These are phyloP conservation scores for Aradophagus sp. DNA, from an alignment of 1,140 invertebrate genomes.

Conservation along the genomic window DNA sequence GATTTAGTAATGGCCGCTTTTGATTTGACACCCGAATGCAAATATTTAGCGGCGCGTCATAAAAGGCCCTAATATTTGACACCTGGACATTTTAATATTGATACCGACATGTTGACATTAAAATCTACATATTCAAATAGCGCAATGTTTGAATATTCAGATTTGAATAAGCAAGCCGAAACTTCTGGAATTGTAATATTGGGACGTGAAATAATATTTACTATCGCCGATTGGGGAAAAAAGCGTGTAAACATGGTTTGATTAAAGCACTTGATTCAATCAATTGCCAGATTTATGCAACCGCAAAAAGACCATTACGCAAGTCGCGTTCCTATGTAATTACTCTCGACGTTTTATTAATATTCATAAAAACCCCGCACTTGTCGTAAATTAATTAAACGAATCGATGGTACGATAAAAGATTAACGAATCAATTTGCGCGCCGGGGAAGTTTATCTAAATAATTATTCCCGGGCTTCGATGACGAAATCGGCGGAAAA, in stretches of 20 bases:
- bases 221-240: neutral
- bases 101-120: slow-evolving; percentile 41
- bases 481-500: too few relatives aligned
- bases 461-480: too few relatives aligned
- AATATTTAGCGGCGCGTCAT: slow-evolving; percentile 20
- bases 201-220: slow-evolving; percentile 25
- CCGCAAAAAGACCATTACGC: too few relatives aligned
- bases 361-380: too few relatives aligned
- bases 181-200: slow-evolving; percentile 41
- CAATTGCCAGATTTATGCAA: too few relatives aligned
- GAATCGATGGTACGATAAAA: too few relatives aligned
- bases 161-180: slow-evolving; percentile 41
- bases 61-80: slow-evolving; percentile 38
- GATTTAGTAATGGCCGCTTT: neutral
- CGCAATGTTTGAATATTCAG: slow-evolving; percentile 39
- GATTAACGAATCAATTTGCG: too few relatives aligned
- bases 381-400: too few relatives aligned
- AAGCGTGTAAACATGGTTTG: neutral
- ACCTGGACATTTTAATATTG: slow-evolving; percentile 43
- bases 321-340: too few relatives aligned
- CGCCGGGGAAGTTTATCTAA: too few relatives aligned
- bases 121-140: slow-evolving; percentile 51
- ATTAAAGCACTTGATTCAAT: too few relatives aligned
- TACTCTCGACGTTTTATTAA: too few relatives aligned
- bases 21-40: slow-evolving; percentile 7